Conservation (phyloP, 2,888 invertebrate genomes). For the Protonemura montana region DNA sequence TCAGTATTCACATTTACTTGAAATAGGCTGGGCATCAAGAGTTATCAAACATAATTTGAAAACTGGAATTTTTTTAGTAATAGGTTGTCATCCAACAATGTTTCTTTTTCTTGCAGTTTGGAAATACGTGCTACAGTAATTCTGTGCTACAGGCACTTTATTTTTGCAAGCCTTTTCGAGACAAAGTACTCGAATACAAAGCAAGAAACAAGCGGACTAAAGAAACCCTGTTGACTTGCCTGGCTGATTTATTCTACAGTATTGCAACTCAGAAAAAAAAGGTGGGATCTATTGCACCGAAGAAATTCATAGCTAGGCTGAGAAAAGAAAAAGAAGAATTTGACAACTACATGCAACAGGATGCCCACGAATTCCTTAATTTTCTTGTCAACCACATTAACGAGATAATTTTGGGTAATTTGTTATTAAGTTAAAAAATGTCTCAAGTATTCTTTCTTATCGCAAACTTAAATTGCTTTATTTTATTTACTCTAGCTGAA, state of each 20-base stretch:
- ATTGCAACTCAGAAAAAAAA: constrained; percentile 99
- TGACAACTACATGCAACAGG: constrained; percentile 99
- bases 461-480: too few species aligned
- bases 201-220: constrained; percentile 94
- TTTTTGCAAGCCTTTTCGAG: constrained; percentile 98
- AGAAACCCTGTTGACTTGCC: constrained; percentile 95
- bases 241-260: constrained; percentile 98
- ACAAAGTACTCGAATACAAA: constrained; percentile 98
- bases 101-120: constrained; percentile 76
- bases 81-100: too few species aligned
- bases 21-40: too few species aligned
- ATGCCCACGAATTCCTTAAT: constrained; percentile 99
- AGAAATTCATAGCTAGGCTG: constrained; percentile 97
- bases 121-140: constrained; percentile 99
- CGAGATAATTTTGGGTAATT: constrained; percentile 91
- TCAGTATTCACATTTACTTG: too few species aligned
- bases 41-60: too few species aligned
- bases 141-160: constrained; percentile 99
- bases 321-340: constrained; percentile 99
- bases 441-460: too few species aligned
- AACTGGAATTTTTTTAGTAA: too few species aligned
- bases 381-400: constrained; percentile 98
- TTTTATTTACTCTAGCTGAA: constrained; percentile 67
- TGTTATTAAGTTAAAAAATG: too few species aligned
- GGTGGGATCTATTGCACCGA: constrained; percentile 98